These are phyloP conservation scores for Sinelater perroti DNA, from an alignment of 2,888 invertebrate species.

Conservation along the genomic window DNA sequence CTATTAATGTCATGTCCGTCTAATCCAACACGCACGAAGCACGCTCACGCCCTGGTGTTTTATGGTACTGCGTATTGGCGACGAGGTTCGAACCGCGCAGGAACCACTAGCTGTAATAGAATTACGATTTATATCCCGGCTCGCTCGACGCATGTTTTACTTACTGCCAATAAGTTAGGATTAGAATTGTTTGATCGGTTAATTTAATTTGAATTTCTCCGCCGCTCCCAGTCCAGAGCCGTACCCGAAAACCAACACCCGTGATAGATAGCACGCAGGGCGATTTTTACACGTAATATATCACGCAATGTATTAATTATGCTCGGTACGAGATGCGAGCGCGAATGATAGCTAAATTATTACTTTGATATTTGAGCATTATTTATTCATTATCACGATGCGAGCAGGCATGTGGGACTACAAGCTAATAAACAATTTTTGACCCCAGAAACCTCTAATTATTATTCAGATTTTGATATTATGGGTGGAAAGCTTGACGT, in stretches of 20 bases:
- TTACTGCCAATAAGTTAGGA: conserved; percentile 15
- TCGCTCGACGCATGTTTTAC: conserved; percentile 24
- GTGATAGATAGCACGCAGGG: conserved; percentile 1
- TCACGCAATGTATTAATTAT: conserved; percentile 10
- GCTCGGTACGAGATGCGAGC: not conserved
- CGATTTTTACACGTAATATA: conserved; percentile 16
- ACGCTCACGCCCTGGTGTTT: conserved; percentile 29
- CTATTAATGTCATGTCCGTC: conserved; percentile 36
- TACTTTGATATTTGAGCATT: conserved; percentile 10
- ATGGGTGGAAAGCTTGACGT: conserved; percentile 2
- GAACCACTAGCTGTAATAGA: conserved; percentile 25
- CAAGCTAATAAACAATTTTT: conserved; percentile 10
- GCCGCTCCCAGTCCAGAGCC: too few relatives aligned
- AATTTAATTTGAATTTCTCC: conserved; percentile 14
- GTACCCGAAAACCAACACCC: not conserved
- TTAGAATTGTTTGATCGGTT: conserved; percentile 26
- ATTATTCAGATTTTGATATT: conserved; percentile 3
- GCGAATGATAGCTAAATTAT: conserved; percentile 9
- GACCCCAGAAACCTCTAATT: conserved; percentile 4
- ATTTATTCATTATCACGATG: too few relatives aligned
- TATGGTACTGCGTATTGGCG: conserved; percentile 26
- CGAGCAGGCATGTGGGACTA: not conserved
- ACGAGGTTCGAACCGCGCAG: conserved; percentile 13
- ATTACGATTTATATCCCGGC: conserved; percentile 23
- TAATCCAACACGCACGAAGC: conserved; percentile 29